phyloP scores from a whole-genome alignment of 2,797 vertebrate genomes.

The Dermochelys coriacea region DNA sequence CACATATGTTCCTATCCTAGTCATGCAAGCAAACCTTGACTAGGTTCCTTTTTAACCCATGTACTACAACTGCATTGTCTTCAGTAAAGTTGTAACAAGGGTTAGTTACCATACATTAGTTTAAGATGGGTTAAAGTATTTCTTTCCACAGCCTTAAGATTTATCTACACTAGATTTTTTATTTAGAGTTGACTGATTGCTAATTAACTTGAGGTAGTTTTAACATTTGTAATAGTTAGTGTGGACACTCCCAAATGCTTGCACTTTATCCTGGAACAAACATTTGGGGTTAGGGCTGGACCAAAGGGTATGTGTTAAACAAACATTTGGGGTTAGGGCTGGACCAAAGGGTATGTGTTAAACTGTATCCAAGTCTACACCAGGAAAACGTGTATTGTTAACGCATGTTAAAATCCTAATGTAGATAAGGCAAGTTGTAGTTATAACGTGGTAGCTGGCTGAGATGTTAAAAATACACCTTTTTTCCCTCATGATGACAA shows the following conservation, averaged over 20 bases:
- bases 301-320: not conserved
- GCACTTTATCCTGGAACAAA: not conserved
- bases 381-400: not conserved
- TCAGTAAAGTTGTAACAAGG: not conserved
- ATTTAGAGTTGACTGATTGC: not conserved
- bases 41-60: not conserved
- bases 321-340: not conserved
- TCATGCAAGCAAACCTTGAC: not conserved
- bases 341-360: not conserved
- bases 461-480: not conserved
- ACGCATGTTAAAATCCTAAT: not conserved
- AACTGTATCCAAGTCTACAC: not conserved
- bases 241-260: not conserved
- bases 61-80: not conserved
- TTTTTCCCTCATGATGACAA: not conserved
- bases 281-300: not conserved
- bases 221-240: not conserved
- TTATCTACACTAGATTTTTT: not conserved
- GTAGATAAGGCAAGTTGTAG: not conserved
- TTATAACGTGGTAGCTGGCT: not conserved
- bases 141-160: not conserved
- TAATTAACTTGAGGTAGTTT: not conserved
- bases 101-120: not conserved
- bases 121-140: not conserved
- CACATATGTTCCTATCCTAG: rapidly evolving